Conservation (phyloP, 2,113 vertebrate species). For the Hemicordylus capensis region DNA sequence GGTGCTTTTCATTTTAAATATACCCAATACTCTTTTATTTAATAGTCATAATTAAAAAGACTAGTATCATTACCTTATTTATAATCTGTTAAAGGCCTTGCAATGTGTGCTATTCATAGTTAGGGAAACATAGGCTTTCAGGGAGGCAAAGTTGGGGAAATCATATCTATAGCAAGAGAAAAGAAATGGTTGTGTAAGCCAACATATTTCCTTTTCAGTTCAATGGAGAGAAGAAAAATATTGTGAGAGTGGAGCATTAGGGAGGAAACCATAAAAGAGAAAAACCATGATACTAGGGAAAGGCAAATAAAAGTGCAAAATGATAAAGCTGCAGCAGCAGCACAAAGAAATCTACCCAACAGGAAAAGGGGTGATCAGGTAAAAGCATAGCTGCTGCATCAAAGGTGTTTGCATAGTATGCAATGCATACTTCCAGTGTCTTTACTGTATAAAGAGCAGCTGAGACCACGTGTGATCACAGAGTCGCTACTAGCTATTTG, state of each 20-base stretch:
- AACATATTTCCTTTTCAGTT: background rate
- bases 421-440: constrained; percentile 2
- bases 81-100: background rate
- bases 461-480: constrained; percentile 58
- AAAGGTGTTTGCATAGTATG: constrained; percentile 32
- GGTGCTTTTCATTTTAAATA: background rate
- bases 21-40: background rate
- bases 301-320: background rate
- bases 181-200: background rate
- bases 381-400: background rate
- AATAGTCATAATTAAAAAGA: background rate
- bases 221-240: background rate
- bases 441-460: constrained; percentile 32
- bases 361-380: background rate
- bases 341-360: background rate
- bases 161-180: background rate
- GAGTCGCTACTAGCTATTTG: constrained; percentile 52
- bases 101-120: rapidly evolving
- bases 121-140: background rate
- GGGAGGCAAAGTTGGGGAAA: background rate
- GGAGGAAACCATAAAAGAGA: background rate
- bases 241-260: background rate
- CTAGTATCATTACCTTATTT: no score
- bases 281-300: background rate
- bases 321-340: background rate